Evolutionary conservation across 2,113 vertebrate species (phyloP), one percentile per base, ranked within the genome.

Genomic region (Limnothrissa miodon): DNA sequence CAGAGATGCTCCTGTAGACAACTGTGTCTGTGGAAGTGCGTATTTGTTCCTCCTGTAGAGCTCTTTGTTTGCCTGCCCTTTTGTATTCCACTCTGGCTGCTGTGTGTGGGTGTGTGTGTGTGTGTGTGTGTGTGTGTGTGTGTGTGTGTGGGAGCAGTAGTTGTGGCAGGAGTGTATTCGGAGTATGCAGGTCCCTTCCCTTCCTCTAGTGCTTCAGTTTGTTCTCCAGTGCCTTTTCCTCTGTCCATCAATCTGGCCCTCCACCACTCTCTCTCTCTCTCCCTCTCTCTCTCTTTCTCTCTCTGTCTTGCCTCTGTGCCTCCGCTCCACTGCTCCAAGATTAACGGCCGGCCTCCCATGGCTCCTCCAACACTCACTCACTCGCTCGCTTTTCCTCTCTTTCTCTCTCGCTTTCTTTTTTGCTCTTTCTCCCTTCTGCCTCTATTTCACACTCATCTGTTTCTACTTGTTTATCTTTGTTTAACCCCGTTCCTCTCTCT

Each of bases 61-160:
- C 66, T 36, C 66, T 74, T 62, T 62, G 59, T 62, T 62, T 62
- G 59, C n/a, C 59, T n/a, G 59, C 59, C 66, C 66, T 74, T 56
- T 74, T 74, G 66, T 74, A 36, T 74, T 74, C 66, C 66, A 4
- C 66, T 74, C 10, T 74, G 25, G 25, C 13, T 74, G 66, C 13
- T 74, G 29, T 74, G 3, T 4, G 53, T 56, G 53, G 4, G 17
- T 23, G 53, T 21, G 17, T 23, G 53, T 56, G 53, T 23, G 53
- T 56, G 48, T 21, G 48, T 53, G 48, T 21, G 48, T 10, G 8
- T 21, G 48, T 53, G 48, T 53, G 48, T 53, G 48, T 21, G 48
- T 53, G 48, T 11, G 8, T 53, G 48, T 53, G 48, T 53, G 48
- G 66, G 66, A 74, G 66, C 29, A 33, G 66, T 74, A 74, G 66